Conservation (phyloP, 2,888 invertebrate genomes). For the Drosophila anomelani region DNA sequence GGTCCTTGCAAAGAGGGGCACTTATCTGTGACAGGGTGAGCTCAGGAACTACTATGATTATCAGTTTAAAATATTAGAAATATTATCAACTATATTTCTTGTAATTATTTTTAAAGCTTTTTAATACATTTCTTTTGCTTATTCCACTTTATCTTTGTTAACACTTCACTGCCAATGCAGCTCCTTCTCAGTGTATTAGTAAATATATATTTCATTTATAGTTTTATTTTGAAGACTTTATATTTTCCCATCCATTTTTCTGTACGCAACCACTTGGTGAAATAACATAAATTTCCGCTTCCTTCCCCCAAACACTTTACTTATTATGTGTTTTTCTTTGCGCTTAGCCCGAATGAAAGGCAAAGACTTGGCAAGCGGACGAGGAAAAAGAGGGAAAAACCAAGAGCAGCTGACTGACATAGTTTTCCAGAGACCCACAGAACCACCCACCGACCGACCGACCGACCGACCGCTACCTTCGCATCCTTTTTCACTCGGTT, state of each 20-base stretch:
- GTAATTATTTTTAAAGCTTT: neutral
- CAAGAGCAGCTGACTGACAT: conserved; percentile 64
- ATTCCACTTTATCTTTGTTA: neutral
- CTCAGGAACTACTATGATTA: too few relatives aligned
- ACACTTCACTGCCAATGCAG: too few relatives aligned
- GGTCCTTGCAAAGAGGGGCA: neutral
- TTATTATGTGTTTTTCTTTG: conserved; percentile 60
- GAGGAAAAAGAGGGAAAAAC: conserved; percentile 4
- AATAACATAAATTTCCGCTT: conserved; percentile 57
- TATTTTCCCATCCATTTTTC: conserved; percentile 36
- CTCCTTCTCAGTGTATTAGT: neutral
- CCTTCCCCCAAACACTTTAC: conserved; percentile 48
- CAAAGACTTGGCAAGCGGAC: conserved; percentile 18
- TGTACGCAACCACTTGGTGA: conserved; percentile 53
- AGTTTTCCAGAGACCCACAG: conserved; percentile 32
- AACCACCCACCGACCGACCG: neutral
- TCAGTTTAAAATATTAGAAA: neutral
- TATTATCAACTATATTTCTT: neutral
- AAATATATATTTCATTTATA: conserved; percentile 10
- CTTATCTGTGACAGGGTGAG: neutral
- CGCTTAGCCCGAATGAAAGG: conserved; percentile 31
- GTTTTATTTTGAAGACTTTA: conserved; percentile 42
- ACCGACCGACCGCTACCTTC: neutral
- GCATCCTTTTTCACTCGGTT: conserved; percentile 3
- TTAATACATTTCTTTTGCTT: neutral